Conservation (phyloP, 2,888 invertebrate genomes). For the Drosophila multiciliata region DNA sequence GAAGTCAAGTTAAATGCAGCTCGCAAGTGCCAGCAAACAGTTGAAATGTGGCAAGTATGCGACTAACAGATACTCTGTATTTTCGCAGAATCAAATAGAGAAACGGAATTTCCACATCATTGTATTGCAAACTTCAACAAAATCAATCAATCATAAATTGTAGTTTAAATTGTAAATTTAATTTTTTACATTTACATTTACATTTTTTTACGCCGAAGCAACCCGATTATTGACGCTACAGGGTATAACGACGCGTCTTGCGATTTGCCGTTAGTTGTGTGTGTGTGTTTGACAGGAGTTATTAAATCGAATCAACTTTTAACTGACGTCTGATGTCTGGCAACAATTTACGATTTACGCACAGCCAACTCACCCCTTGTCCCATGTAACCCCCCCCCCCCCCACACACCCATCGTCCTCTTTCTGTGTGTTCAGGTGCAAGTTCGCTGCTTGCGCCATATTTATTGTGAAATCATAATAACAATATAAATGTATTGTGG, state of each 20-base stretch:
- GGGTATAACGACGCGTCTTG: constrained; percentile 47
- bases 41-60: not conserved
- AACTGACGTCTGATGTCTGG: constrained; percentile 53
- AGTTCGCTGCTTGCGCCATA: constrained; percentile 58
- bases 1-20: constrained; percentile 55
- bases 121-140: not conserved
- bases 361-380: not conserved
- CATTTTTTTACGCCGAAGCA: not conserved
- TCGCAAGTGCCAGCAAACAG: constrained; percentile 27
- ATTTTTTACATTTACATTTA: not conserved
- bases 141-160: not conserved
- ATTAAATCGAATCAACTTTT: constrained; percentile 76
- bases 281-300: constrained; percentile 72
- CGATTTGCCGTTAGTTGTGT: constrained; percentile 50
- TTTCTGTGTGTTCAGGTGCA: constrained; percentile 43
- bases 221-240: not conserved
- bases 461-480: constrained; percentile 68
- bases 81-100: not conserved
- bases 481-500: constrained; percentile 48
- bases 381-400: not conserved
- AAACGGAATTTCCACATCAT: not conserved
- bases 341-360: constrained; percentile 52
- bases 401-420: not conserved
- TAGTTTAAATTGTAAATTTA: not conserved
- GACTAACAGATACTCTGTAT: constrained; percentile 13